These are phyloP conservation scores for Pelvicachromis taeniatus DNA, from an alignment of 2,113 vertebrate genomes.

Conservation along the genomic window DNA sequence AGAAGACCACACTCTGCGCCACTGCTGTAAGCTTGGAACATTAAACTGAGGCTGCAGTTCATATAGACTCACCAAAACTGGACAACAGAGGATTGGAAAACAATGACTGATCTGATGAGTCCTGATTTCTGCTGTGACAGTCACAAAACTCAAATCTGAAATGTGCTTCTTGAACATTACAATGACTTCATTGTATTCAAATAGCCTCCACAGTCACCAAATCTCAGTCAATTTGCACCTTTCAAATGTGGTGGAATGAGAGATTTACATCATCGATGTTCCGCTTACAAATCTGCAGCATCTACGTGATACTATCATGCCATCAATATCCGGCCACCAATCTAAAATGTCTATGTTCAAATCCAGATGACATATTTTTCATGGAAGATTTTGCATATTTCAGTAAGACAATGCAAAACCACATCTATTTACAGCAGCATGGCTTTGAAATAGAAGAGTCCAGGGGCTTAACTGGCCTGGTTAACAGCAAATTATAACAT, in stretches of 20 bases:
- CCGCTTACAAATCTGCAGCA: not conserved
- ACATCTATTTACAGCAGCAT: not conserved
- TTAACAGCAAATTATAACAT: not conserved
- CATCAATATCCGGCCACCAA: not conserved
- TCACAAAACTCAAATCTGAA: not conserved
- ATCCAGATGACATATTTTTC: not conserved
- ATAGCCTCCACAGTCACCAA: not conserved
- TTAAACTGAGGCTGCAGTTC: not conserved
- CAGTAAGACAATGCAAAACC: not conserved
- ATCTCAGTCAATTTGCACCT: not conserved
- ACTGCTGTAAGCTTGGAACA: not conserved
- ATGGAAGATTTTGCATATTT: not conserved
- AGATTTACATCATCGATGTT: not conserved
- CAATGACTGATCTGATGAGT: not conserved
- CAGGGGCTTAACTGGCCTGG: not conserved
- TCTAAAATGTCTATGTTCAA: not conserved
- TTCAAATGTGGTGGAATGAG: not conserved
- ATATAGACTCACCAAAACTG: not conserved
- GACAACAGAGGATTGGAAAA: not conserved
- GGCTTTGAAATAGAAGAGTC: not conserved
- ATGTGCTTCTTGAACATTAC: not conserved
- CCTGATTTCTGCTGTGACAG: not conserved
- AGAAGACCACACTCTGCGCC: not conserved
- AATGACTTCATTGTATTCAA: not conserved
- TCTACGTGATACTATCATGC: not conserved